Evolutionary conservation across 2,797 vertebrate genomes (phyloP).

Genomic region (Sebastes taczanowskii): DNA sequence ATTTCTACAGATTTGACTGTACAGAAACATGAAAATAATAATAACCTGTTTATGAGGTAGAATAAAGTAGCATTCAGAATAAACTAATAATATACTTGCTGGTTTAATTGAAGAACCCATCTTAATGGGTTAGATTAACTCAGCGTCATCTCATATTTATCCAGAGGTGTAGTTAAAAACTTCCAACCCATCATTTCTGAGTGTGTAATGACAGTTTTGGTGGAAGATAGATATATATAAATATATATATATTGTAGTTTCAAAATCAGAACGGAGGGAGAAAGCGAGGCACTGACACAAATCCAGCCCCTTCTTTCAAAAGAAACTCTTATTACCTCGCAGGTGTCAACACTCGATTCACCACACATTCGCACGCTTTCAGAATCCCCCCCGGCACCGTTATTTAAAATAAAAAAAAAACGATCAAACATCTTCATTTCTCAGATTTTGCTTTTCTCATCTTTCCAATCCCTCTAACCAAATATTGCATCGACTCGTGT

Average conservation of each 20-base stretch:
- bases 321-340: slow-evolving; percentile 28
- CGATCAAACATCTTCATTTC: slow-evolving; percentile 49
- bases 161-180: too few species aligned
- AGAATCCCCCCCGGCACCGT: slow-evolving; percentile 26
- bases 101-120: background rate
- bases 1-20: background rate
- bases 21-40: background rate
- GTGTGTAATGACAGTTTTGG: background rate
- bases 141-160: too few species aligned
- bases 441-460: background rate
- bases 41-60: background rate
- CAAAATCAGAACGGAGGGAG: slow-evolving; percentile 12
- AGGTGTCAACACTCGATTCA: slow-evolving; percentile 45
- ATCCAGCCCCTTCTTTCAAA: slow-evolving; percentile 33
- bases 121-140: too few species aligned
- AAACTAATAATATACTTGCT: background rate
- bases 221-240: background rate
- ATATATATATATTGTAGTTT: slow-evolving; percentile 13
- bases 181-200: too few species aligned
- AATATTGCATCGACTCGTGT: slow-evolving; percentile 24
- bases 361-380: slow-evolving; percentile 19
- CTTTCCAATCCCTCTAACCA: slow-evolving; percentile 32
- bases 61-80: background rate
- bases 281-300: slow-evolving; percentile 6
- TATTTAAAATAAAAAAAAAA: slow-evolving; percentile 40